Evolutionary conservation across 2,888 invertebrate genomes (phyloP).

Genomic region (Saturnia pavonia): DNA sequence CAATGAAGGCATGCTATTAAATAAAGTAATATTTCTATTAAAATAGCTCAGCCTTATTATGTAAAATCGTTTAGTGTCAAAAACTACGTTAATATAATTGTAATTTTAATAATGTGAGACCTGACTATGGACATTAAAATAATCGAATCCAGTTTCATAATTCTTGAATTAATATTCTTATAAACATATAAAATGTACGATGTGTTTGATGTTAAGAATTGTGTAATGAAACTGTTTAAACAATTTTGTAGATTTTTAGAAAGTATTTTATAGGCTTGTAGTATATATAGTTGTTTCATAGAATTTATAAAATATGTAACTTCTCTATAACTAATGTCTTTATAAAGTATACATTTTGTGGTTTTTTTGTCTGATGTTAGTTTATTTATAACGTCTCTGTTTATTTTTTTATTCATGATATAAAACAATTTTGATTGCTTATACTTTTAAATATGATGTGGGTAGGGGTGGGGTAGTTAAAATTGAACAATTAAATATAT

Average conservation of each 20-base stretch:
- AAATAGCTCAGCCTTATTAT: background rate
- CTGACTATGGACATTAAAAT: constrained; percentile 53
- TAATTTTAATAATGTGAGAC: constrained; percentile 52
- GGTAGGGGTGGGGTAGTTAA: no score
- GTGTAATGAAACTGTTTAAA: background rate
- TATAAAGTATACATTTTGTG: background rate
- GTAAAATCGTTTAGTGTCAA: background rate
- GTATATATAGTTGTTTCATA: constrained; percentile 16
- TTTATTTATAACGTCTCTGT: no score
- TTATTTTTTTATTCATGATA: background rate
- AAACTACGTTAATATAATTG: constrained; percentile 8
- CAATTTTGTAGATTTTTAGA: constrained; percentile 1
- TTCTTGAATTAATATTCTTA: constrained; percentile 20
- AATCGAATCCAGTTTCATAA: constrained; percentile 30
- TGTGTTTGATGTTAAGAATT: constrained; percentile 23
- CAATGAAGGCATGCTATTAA: no score
- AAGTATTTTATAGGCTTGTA: constrained; percentile 13
- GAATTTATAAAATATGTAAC: constrained; percentile 20
- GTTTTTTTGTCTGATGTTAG: background rate
- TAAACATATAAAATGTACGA: constrained; percentile 24
- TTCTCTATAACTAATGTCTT: background rate
- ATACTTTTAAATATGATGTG: no score
- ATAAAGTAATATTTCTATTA: background rate
- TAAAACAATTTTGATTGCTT: no score
- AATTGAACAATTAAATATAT: no score